Percentiles rank a stretch among this genome's conserved stretches.
Evolutionary conservation across 2,888 invertebrate genomes (phyloP).

Genomic region (Carcina quercana): DNA sequence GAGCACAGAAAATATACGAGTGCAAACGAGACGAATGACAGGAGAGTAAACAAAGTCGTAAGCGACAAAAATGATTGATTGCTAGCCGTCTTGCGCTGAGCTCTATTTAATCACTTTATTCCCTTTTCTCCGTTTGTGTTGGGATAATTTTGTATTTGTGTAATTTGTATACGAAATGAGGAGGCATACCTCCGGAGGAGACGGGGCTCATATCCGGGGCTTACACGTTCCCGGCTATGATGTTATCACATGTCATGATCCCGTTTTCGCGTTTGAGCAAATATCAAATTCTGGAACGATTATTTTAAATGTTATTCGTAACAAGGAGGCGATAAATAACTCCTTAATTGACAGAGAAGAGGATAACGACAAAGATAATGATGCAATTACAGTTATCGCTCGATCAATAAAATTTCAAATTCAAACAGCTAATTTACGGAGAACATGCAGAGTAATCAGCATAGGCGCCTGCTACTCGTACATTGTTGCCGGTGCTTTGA

Average conservation of each 20-base stretch:
- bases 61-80: slow-evolving; percentile 75
- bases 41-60: slow-evolving; percentile 58
- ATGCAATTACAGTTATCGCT: slow-evolving; percentile 2
- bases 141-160: slow-evolving; percentile 73
- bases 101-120: slow-evolving; percentile 77
- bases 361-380: background rate
- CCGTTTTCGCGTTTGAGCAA: background rate
- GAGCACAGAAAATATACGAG: slow-evolving; percentile 25
- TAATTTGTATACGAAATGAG: slow-evolving; percentile 73
- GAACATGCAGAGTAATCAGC: slow-evolving; percentile 2
- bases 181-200: slow-evolving; percentile 49
- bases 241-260: slow-evolving; percentile 50
- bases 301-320: background rate
- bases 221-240: slow-evolving; percentile 45
- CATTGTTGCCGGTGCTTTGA: no score
- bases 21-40: slow-evolving; percentile 40
- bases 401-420: slow-evolving; percentile 9
- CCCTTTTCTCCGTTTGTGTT: slow-evolving; percentile 74
- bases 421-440: slow-evolving; percentile 5
- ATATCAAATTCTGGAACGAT: background rate
- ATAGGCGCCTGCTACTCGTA: no score
- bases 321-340: background rate
- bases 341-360: slow-evolving; percentile 1
- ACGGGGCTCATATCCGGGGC: slow-evolving; percentile 57
- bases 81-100: slow-evolving; percentile 72